These are phyloP conservation scores for Heterochromis multidens DNA, from an alignment of 2,113 vertebrate species.

Conservation along the genomic window DNA sequence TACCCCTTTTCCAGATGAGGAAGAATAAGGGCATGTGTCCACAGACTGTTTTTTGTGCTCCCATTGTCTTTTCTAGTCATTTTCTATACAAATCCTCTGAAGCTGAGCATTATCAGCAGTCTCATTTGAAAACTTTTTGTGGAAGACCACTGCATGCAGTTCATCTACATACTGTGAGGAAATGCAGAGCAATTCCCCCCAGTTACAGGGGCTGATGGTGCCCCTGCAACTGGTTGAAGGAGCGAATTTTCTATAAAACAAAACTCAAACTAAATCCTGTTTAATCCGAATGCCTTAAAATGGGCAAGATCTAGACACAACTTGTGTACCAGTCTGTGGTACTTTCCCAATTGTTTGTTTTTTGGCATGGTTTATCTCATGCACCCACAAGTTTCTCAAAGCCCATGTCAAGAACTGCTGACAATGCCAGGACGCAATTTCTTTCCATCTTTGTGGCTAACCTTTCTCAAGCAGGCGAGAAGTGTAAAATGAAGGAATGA, in stretches of 20 bases:
- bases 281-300: background rate
- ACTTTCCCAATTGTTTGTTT: background rate
- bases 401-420: background rate
- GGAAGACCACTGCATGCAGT: background rate
- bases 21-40: background rate
- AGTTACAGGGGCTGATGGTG: background rate
- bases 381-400: background rate
- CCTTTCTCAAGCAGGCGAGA: too few relatives aligned
- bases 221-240: too few relatives aligned
- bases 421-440: background rate
- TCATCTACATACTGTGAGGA: background rate
- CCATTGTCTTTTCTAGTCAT: background rate
- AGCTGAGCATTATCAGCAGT: accelerated
- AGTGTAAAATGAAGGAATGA: background rate
- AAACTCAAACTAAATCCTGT: background rate
- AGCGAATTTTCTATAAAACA: background rate
- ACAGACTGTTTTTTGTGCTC: background rate
- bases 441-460: background rate
- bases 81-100: background rate
- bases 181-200: background rate
- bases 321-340: background rate
- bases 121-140: background rate
- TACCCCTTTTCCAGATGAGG: background rate
- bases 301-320: background rate
- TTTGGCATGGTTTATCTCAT: background rate